A percentile compares a stretch with the other conserved stretches of the same genome.
Evolutionary conservation across 2,888 invertebrate genomes (phyloP).

Genomic region (Brachylomia viminalis): DNA sequence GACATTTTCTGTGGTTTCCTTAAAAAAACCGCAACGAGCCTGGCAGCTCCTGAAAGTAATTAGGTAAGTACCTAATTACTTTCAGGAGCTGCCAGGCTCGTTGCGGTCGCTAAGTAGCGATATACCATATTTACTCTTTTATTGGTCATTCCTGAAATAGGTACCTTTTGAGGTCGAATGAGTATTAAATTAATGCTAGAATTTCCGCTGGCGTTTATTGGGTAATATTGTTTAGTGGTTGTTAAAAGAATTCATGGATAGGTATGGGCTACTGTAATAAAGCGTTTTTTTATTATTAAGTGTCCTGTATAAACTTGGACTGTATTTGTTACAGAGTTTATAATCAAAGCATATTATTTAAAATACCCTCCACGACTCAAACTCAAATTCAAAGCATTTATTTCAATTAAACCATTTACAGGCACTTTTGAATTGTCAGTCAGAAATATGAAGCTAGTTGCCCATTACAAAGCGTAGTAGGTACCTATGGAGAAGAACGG

Average conservation of each 20-base stretch:
- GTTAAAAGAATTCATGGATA: constrained; percentile 21
- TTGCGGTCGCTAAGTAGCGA: constrained; percentile 25
- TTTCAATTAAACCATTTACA: too few species aligned
- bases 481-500: too few species aligned
- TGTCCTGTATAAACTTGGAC: neutral
- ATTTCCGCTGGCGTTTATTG: constrained; percentile 49
- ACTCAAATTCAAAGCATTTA: too few species aligned
- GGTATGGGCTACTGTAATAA: neutral
- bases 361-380: neutral
- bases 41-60: constrained; percentile 40
- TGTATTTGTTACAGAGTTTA: neutral
- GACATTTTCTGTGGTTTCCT: constrained; percentile 23
- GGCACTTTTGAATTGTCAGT: too few species aligned
- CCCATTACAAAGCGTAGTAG: too few species aligned
- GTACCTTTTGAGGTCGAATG: constrained; percentile 36
- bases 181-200: constrained; percentile 37
- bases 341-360: neutral
- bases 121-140: constrained; percentile 33
- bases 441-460: too few species aligned
- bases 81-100: constrained; percentile 9
- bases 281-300: neutral
- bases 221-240: constrained; percentile 25
- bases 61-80: constrained; percentile 51
- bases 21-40: constrained; percentile 6
- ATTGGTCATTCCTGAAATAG: constrained; percentile 57